These are phyloP conservation scores for Australoheros scitulus DNA, from an alignment of 2,113 vertebrate species.

Conservation along the genomic window DNA sequence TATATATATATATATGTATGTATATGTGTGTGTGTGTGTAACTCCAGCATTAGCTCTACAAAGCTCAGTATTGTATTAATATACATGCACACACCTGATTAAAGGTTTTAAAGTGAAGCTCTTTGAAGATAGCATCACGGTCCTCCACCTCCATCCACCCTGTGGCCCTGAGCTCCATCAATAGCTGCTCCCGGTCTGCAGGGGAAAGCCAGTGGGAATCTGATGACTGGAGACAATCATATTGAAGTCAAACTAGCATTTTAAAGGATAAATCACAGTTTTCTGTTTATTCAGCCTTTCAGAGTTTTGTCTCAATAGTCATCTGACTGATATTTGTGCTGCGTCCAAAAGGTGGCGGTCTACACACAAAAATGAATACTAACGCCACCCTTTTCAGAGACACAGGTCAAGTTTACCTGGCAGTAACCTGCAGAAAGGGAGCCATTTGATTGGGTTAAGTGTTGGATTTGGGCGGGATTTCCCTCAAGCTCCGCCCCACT, in stretches of 20 bases:
- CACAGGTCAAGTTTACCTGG: background rate
- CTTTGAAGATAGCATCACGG: slow-evolving; percentile 94
- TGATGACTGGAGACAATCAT: slow-evolving; percentile 78
- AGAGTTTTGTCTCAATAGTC: background rate
- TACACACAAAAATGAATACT: background rate
- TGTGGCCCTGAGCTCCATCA: slow-evolving; percentile 85
- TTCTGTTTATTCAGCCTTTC: background rate
- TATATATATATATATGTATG: no score
- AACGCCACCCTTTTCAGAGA: background rate
- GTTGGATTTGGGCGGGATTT: accelerated
- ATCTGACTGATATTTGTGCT: background rate
- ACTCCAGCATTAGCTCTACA: background rate
- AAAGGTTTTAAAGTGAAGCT: slow-evolving; percentile 91
- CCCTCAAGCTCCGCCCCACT: background rate
- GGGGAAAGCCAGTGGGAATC: slow-evolving; percentile 84
- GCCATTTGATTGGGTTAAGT: background rate
- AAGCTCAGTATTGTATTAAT: background rate
- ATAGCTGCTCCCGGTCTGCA: slow-evolving; percentile 86
- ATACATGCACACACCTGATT: slow-evolving; percentile 84
- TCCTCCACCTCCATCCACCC: slow-evolving; percentile 89
- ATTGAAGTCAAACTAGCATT: background rate
- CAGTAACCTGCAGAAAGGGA: background rate
- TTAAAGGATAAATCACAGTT: background rate
- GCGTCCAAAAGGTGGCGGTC: slow-evolving; percentile 19
- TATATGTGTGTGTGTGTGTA: no score